These are phyloP conservation scores for Cottoperca gobio DNA, from an alignment of 2,797 vertebrate species.

Conservation along the genomic window DNA sequence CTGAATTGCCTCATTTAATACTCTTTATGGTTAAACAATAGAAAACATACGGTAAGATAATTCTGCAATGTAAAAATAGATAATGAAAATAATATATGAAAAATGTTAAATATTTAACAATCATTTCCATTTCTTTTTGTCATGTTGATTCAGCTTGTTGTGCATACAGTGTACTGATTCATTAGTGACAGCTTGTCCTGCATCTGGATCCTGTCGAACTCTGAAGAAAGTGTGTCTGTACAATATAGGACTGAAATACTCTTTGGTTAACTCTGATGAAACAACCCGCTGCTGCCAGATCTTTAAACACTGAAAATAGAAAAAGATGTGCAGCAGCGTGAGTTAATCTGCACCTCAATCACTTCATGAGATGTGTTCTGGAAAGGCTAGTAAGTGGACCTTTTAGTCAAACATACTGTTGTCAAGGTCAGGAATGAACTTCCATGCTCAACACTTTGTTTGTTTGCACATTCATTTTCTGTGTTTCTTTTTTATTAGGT, in stretches of 20 bases:
- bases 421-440: not conserved
- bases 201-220: conserved; percentile 13
- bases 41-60: conserved; percentile 9
- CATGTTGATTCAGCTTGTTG: conserved; percentile 10
- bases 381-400: not conserved
- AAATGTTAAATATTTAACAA: conserved; percentile 9
- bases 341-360: not conserved
- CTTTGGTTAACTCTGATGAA: conserved; percentile 61
- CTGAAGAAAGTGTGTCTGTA: conserved; percentile 8
- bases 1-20: conserved; percentile 12
- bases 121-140: conserved; percentile 1
- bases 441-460: not conserved
- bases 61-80: conserved; percentile 32
- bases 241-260: conserved; percentile 25
- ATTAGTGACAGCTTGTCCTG: not conserved
- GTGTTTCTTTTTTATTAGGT: not conserved
- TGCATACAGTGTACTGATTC: conserved; percentile 18
- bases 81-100: conserved; percentile 20
- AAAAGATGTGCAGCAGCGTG: not conserved
- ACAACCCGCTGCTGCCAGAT: conserved; percentile 16
- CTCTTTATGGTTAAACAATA: conserved; percentile 27
- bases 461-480: not conserved
- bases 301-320: conserved; percentile 9
- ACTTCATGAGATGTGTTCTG: not conserved
- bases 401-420: not conserved